Evolutionary conservation across 2,797 vertebrate genomes (phyloP), one percentile per base, ranked within the genome.

Genomic region (Takifugu ocellatus): DNA sequence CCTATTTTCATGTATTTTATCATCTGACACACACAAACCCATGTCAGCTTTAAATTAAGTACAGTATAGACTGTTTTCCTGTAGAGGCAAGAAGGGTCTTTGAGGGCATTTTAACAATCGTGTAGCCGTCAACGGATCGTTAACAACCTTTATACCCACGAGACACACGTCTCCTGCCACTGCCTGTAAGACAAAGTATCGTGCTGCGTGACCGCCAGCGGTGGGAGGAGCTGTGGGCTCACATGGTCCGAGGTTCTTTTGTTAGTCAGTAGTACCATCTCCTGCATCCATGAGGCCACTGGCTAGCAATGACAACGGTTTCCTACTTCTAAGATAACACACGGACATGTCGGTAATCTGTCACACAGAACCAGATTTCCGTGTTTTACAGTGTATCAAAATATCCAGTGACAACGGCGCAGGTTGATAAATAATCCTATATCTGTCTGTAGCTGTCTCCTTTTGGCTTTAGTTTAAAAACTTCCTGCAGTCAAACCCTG

Each of bases 21-120:
- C 9, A 46, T 46, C 16, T 46, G 17, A 46, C 25, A 49, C 25
- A 26, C 24, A 49, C 7, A 49, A 11, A 25, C 14, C 24, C 48
- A 75, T 78, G 74, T 82, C 68, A 74, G 61, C 75, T 78, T 73
- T 80, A 73, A 82, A 76, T 70, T 70, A 76, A 75, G 47, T 75
- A 85, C 64, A 82, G 72, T 70, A 66, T 50, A 68, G 71, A 84
- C 75, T 67, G 16, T 70, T 72, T 59, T 62, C 68, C 67, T 52
- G 14, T 60, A 59, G 68, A 77, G 75, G 73, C 62, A 66, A 75
- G 51, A 70, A 63, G 54, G 74, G 63, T 78, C 74, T 74, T 62
- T 56, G 70, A 80, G 68, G 73, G 78, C 59, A 50, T 78, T 72
- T 76, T 61, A 70, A 85, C 81, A 84, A 82, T 87, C 77, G 76